These are phyloP conservation scores for Linurgus olivaceus DNA, from an alignment of 2,797 vertebrate species.

Conservation along the genomic window DNA sequence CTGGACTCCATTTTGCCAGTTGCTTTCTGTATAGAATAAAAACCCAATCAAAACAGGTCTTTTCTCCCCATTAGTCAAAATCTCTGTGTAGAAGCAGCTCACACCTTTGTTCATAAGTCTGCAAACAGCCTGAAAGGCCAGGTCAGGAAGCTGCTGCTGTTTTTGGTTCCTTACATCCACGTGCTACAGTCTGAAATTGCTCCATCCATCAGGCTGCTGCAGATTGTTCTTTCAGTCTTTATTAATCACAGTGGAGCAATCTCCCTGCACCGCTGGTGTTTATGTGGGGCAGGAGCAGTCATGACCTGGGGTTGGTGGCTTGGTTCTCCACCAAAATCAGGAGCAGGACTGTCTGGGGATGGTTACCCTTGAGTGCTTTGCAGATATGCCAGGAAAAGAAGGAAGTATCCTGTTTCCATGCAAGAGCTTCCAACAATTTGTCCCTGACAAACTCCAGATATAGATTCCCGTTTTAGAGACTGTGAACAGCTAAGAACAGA, in stretches of 20 bases:
- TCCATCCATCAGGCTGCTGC: not conserved
- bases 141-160: not conserved
- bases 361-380: not conserved
- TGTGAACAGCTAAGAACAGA: not conserved
- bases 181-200: not conserved
- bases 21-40: not conserved
- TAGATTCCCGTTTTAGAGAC: not conserved
- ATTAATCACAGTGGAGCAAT: not conserved
- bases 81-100: not conserved
- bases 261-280: not conserved
- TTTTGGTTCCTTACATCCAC: not conserved
- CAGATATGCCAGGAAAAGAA: not conserved
- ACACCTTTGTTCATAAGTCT: not conserved
- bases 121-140: not conserved
- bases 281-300: not conserved
- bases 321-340: not conserved
- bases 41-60: accelerated
- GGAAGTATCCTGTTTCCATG: not conserved
- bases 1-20: not conserved
- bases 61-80: not conserved
- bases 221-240: not conserved
- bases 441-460: slow-evolving; percentile 15
- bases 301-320: not conserved
- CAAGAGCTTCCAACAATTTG: slow-evolving; percentile 4
- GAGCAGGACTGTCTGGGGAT: not conserved